Evolutionary conservation across 2,113 vertebrate genomes (phyloP).

Genomic region (Hypocryptadius cinnamomeus): DNA sequence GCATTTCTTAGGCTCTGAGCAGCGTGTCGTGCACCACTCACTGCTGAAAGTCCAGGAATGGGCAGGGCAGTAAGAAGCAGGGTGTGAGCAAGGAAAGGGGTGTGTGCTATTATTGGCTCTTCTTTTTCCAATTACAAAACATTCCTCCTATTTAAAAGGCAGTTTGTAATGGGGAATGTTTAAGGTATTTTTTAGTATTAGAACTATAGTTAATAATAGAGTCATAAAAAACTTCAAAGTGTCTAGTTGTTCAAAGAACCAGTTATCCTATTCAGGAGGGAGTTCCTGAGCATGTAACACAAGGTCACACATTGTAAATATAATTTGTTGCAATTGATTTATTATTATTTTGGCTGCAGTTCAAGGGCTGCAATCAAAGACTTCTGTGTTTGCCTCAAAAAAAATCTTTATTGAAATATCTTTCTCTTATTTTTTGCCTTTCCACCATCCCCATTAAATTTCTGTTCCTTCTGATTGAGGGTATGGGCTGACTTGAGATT

Average conservation of each 20-base stretch:
- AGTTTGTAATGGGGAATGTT: not conserved
- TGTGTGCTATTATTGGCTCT: not conserved
- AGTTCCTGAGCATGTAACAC: not conserved
- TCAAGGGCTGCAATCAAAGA: not conserved
- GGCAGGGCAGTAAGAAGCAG: not conserved
- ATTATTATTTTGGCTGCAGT: not conserved
- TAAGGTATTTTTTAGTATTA: not conserved
- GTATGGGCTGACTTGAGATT: not conserved
- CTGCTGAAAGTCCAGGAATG: not conserved
- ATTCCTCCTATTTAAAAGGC: not conserved
- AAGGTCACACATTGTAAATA: not conserved
- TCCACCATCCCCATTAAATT: not conserved
- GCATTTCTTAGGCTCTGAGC: not conserved
- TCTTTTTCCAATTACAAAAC: not conserved
- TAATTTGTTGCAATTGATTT: not conserved
- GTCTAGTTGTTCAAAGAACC: not conserved
- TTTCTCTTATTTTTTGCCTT: not conserved
- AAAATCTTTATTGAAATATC: not conserved
- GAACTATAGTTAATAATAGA: not conserved
- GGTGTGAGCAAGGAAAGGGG: not conserved
- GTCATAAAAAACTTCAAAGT: not conserved
- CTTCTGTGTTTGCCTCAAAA: not conserved
- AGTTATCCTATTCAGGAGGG: not conserved
- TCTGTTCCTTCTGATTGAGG: not conserved
- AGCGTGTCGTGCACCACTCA: not conserved